These are phyloP conservation scores for Acrocyrtus sp. DNA, from an alignment of 2,888 invertebrate genomes.

Conservation along the genomic window DNA sequence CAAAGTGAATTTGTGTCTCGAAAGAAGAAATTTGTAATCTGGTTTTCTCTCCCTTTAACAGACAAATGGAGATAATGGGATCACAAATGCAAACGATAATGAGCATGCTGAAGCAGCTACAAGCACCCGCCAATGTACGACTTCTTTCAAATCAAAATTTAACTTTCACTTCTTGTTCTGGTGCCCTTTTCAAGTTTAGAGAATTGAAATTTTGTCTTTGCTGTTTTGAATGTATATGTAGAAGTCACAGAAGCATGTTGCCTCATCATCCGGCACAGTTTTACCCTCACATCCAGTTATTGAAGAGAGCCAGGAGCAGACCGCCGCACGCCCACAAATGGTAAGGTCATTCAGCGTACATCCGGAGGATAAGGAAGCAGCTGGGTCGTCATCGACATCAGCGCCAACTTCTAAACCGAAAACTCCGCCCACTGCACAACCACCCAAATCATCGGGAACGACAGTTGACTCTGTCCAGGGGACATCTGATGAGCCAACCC, in stretches of 20 bases:
- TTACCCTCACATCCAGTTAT: not conserved
- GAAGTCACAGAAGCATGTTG: no score
- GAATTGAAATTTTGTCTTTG: not conserved
- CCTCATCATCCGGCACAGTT: slow-evolving; percentile 14
- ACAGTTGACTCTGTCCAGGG: slow-evolving; percentile 32
- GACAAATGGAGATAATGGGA: slow-evolving; percentile 68
- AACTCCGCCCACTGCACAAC: slow-evolving; percentile 12
- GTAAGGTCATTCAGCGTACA: slow-evolving; percentile 51
- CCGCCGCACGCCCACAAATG: slow-evolving; percentile 40
- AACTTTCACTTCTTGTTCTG: no score
- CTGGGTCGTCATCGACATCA: not conserved
- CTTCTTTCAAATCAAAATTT: no score
- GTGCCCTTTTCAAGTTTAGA: no score
- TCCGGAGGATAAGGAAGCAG: slow-evolving; percentile 39
- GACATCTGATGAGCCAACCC: slow-evolving; percentile 31
- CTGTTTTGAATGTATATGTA: slow-evolving; percentile 3
- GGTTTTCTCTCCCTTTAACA: no score
- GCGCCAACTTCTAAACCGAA: slow-evolving; percentile 2
- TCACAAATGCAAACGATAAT: slow-evolving; percentile 80
- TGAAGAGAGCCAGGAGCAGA: not conserved
- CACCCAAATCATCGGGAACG: slow-evolving; percentile 11
- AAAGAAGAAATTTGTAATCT: no score
- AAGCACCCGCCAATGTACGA: slow-evolving; percentile 38
- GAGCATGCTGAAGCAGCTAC: slow-evolving; percentile 72
- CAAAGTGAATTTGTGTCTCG: not conserved